Conservation (phyloP, 2,113 vertebrate species). For the Microcebus murinus region DNA sequence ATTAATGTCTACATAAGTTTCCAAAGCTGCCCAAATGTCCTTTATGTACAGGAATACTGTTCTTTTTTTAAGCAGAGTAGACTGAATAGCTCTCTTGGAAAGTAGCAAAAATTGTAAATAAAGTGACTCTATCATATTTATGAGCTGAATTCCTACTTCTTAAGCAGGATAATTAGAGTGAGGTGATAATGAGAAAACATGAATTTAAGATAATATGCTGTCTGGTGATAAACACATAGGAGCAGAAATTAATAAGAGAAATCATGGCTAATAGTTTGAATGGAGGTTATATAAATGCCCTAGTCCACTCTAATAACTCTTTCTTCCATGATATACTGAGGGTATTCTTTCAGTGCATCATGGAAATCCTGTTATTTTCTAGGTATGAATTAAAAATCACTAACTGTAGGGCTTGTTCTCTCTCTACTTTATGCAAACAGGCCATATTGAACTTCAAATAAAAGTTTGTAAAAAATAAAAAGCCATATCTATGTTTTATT, state of each 20-base stretch:
- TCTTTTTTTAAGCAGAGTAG: neutral
- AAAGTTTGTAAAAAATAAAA: neutral
- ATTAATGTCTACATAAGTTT: constrained; percentile 40
- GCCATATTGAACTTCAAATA: neutral
- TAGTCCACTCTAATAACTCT: neutral
- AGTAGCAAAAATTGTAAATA: neutral
- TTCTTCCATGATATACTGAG: neutral
- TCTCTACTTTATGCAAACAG: neutral
- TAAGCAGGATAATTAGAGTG: neutral
- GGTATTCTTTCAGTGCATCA: neutral
- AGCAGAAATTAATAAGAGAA: neutral
- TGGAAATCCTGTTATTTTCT: neutral
- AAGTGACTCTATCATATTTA: neutral
- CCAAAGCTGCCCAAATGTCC: constrained; percentile 12
- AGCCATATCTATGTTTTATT: neutral
- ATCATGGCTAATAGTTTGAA: neutral
- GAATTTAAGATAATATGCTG: neutral
- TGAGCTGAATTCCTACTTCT: neutral
- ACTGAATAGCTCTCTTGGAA: neutral
- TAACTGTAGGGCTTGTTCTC: neutral
- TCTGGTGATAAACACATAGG: neutral
- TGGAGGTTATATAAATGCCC: neutral
- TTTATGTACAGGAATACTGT: neutral
- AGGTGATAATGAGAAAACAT: neutral
- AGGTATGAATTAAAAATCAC: neutral